Base-by-base conservation (phyloP, 2,888 invertebrate species). In the Cryptocephalus moraei region DNA sequence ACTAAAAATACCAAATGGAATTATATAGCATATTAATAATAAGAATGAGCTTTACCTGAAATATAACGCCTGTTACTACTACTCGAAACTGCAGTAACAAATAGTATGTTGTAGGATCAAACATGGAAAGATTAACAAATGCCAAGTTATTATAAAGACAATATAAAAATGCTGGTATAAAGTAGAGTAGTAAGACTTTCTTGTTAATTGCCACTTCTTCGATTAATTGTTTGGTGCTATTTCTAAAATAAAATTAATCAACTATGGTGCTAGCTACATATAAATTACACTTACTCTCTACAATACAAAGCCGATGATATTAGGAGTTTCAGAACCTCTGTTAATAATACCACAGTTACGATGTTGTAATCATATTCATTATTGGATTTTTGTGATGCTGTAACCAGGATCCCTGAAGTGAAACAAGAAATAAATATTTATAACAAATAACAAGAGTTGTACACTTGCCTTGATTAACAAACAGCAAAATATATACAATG, bases 91-190 rank as follows among this genome's bases (percentile, higher is more conserved):
- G 94, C 8, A 95, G 74, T 39, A 95, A 70, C 47, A 95, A 75
- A 68, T 88, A 93, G 67, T 95, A 95, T 0, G 94, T 92, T 0
- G 95, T 94, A 1, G 95, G 94, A 69, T 95, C 95, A 72, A 92
- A 95, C 45, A 81, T 81, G 9, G 90, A 84, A 59, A 95, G 75
- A 74, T 94, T 95, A 44, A 89, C 75, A 72, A 93, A 95, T 32
- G 92, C 82, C 62, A 96, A 76, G 73, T 95, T 95, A 67, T 96
- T 95, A 75, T 95, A 95, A 44, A 94, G 75, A 62, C 93, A 94
- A 67, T 96, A 96, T 45, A 95, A 72, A 61, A 89, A 78, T 0
- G 94, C 87, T 39, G 95, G 95, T 53, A 95, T 82, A 71, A 93
- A 87, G 66, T 96, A 95, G 40, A 91, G 67, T 46, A 84, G 67